Evolutionary conservation across 2,113 vertebrate genomes (phyloP).

Genomic region (Mesitornis unicolor): DNA sequence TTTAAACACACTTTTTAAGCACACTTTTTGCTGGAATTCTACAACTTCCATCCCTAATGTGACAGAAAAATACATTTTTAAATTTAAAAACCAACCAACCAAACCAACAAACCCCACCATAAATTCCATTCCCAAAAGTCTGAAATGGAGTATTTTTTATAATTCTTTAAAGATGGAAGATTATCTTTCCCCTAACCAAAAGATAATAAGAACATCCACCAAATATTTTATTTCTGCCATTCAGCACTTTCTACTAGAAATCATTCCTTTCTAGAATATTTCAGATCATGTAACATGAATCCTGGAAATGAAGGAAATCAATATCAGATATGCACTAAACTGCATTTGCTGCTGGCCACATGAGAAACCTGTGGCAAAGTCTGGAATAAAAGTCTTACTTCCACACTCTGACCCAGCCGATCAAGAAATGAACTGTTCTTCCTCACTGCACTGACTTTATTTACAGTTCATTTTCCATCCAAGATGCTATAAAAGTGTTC

Average conservation of each 20-base stretch:
- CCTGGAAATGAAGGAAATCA: neutral
- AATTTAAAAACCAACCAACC: neutral
- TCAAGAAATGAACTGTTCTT: neutral
- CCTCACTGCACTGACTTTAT: neutral
- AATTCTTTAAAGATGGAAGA: neutral
- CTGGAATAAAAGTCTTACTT: neutral
- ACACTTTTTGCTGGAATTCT: neutral
- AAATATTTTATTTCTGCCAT: neutral
- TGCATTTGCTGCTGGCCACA: neutral
- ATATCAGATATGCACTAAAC: neutral
- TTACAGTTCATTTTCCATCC: neutral
- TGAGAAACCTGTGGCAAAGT: neutral
- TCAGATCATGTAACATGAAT: neutral
- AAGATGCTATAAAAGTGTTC: neutral
- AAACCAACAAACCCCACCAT: neutral
- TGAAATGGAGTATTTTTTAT: neutral
- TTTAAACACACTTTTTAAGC: neutral
- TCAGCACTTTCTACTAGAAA: neutral
- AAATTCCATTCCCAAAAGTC: neutral
- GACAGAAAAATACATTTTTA: neutral
- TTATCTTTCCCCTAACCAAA: neutral
- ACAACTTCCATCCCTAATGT: neutral
- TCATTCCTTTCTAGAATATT: neutral
- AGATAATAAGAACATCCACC: neutral
- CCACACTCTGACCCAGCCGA: fast-evolving